A percentile compares a stretch with the other conserved stretches of the same genome.
Evolutionary conservation across 2,113 vertebrate species (phyloP).

Genomic region (Crotalus helleri): DNA sequence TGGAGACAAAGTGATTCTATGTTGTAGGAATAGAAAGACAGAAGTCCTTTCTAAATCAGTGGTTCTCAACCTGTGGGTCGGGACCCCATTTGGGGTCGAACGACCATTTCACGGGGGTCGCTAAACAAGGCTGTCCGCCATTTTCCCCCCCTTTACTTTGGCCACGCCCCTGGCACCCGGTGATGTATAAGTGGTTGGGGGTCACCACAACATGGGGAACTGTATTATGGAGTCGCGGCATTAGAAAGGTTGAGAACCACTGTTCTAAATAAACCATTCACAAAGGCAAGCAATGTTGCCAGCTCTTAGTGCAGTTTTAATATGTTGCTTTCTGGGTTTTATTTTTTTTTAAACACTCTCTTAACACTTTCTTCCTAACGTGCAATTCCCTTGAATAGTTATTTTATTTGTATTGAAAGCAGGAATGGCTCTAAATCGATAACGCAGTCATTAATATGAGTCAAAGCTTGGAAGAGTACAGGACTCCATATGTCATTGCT

Average conservation of each 20-base stretch:
- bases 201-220: too few species aligned
- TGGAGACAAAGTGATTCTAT: slow-evolving; percentile 68
- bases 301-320: slow-evolving; percentile 50
- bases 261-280: slow-evolving; percentile 59
- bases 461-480: not conserved
- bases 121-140: too few species aligned
- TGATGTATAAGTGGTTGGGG: too few species aligned
- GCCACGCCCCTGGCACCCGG: too few species aligned
- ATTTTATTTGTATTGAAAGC: not conserved
- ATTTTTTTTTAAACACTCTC: not conserved
- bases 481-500: not conserved
- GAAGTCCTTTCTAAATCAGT: slow-evolving; percentile 56
- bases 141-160: too few species aligned
- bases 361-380: slow-evolving; percentile 32
- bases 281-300: slow-evolving; percentile 55
- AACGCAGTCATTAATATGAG: not conserved
- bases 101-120: too few species aligned
- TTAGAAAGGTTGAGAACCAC: too few species aligned
- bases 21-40: slow-evolving; percentile 73
- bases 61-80: too few species aligned
- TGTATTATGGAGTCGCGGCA: too few species aligned
- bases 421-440: slow-evolving; percentile 29
- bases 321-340: slow-evolving; percentile 42
- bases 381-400: not conserved
- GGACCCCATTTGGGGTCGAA: too few species aligned